Evolutionary conservation across 2,888 invertebrate species (phyloP).

Genomic region (Cataglyphis altisquamis): DNA sequence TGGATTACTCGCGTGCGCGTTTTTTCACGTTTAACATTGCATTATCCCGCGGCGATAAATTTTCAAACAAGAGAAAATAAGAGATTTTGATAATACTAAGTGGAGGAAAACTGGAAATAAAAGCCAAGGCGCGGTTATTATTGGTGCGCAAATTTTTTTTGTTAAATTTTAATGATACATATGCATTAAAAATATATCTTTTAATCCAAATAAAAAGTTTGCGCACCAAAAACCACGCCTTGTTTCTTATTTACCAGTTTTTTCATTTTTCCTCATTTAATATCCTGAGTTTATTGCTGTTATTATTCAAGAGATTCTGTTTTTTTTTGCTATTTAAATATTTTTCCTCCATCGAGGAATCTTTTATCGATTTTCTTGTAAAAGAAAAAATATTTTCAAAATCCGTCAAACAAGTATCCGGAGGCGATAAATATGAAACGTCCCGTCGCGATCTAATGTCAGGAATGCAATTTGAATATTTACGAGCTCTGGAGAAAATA

Average conservation of each 20-base stretch:
- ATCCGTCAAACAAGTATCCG: neutral
- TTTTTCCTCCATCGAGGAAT: neutral
- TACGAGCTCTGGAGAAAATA: neutral
- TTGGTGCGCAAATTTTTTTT: no score
- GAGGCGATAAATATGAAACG: neutral
- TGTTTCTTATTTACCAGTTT: no score
- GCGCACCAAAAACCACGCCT: no score
- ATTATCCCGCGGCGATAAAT: neutral
- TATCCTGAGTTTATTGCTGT: no score
- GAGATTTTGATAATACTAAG: neutral
- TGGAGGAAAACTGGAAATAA: no score
- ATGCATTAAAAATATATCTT: no score
- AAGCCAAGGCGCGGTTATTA: no score
- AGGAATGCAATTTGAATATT: slow-evolving; percentile 30
- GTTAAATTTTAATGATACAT: no score
- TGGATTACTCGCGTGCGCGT: neutral
- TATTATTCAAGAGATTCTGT: neutral
- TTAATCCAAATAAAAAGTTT: no score
- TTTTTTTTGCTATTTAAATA: neutral
- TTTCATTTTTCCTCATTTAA: no score
- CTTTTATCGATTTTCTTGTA: neutral
- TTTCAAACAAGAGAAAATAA: neutral
- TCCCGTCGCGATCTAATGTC: neutral
- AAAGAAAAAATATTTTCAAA: neutral
- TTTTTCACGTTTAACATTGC: neutral